A percentile compares a stretch with the other conserved stretches of the same genome.
phyloP scores from a whole-genome alignment of 2,113 vertebrate species.

The Dasyprocta punctata region DNA sequence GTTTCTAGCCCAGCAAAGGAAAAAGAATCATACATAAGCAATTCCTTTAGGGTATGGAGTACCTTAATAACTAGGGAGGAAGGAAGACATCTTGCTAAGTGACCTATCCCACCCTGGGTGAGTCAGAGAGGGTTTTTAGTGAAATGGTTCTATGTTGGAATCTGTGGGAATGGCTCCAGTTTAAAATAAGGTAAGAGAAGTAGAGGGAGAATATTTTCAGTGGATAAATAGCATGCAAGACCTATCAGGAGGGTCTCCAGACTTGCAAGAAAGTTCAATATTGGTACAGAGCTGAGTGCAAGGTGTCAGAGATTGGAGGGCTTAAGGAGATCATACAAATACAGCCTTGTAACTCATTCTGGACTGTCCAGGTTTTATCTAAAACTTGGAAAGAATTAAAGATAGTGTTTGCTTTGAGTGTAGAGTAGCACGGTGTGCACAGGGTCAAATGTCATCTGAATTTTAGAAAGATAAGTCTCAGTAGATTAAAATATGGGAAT shows the following conservation, averaged over 20 bases:
- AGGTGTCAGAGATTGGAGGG: neutral
- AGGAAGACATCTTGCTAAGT: neutral
- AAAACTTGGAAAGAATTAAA: neutral
- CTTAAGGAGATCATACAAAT: neutral
- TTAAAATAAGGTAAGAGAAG: neutral
- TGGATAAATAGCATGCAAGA: neutral
- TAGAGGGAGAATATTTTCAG: neutral
- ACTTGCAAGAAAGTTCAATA: neutral
- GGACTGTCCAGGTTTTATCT: neutral
- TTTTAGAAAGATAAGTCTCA: conserved; percentile 25
- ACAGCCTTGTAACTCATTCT: neutral
- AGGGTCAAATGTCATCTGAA: neutral
- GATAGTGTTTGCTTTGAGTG: neutral
- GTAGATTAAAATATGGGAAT: neutral
- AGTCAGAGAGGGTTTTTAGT: neutral
- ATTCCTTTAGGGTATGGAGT: neutral
- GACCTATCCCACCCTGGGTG: neutral
- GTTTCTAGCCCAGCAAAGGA: neutral
- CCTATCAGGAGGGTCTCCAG: neutral
- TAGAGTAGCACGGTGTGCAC: neutral
- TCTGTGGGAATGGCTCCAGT: neutral
- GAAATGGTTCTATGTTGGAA: neutral
- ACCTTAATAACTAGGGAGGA: neutral
- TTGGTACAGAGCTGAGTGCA: neutral
- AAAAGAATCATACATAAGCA: neutral